Percentiles rank a stretch among this genome's conserved stretches.
Conservation (phyloP, 2,888 invertebrate genomes). For the Bruchidius siliquastri region DNA sequence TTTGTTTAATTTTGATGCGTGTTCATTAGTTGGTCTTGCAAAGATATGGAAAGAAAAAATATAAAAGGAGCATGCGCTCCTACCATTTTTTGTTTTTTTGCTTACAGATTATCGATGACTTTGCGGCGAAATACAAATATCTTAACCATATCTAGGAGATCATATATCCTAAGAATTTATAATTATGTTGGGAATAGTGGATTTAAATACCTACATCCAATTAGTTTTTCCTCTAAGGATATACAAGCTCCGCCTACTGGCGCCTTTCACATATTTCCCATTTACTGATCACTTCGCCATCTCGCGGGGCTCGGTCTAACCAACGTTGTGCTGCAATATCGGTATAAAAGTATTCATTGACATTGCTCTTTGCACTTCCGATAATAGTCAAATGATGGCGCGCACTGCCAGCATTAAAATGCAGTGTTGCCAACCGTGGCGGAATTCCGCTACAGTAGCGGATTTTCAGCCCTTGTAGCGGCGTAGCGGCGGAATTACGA, state of each 20-base stretch:
- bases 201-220: too few relatives aligned
- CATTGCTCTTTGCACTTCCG: not conserved
- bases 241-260: not conserved
- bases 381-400: too few relatives aligned
- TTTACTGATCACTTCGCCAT: not conserved
- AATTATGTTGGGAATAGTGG: not conserved
- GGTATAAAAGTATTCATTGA: not conserved
- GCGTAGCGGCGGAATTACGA: too few relatives aligned
- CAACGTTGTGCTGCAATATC: not conserved
- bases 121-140: not conserved
- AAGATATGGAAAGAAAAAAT: conserved; percentile 2
- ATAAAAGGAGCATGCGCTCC: not conserved
- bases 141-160: not conserved
- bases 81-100: not conserved
- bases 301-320: not conserved
- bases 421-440: too few relatives aligned
- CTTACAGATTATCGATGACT: not conserved
- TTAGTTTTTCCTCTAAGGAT: not conserved
- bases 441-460: too few relatives aligned
- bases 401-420: too few relatives aligned
- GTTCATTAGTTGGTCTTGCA: not conserved
- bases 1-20: conserved; percentile 5
- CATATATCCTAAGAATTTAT: not conserved
- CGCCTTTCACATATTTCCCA: not conserved
- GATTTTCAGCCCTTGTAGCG: too few relatives aligned